Conservation (phyloP, 2,797 vertebrate species). For the Anolis apletophallus region DNA sequence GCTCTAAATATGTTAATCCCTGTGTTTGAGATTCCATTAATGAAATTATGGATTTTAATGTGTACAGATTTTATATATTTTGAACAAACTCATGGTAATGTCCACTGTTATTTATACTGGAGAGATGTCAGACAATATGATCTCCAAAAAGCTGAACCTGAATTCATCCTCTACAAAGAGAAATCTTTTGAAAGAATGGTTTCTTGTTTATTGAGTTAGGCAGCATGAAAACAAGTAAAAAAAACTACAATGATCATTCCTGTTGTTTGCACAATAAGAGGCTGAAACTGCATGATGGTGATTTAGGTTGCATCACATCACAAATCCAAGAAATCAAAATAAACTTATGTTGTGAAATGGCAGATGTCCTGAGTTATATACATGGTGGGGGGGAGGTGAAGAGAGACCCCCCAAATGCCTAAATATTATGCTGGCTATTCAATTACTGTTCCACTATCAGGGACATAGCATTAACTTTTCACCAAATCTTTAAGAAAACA, state of each 20-base stretch:
- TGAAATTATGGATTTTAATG: constrained; percentile 8
- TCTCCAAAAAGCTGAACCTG: not conserved
- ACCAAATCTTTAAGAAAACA: not conserved
- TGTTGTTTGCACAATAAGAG: not conserved
- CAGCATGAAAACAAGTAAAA: not conserved
- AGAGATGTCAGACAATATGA: not conserved
- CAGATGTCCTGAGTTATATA: not conserved
- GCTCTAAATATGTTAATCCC: constrained; percentile 16
- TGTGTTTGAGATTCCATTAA: constrained; percentile 11
- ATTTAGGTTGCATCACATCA: constrained; percentile 3
- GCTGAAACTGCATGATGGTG: not conserved
- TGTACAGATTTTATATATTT: constrained; percentile 5
- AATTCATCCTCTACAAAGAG: not conserved
- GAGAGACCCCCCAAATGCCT: not conserved
- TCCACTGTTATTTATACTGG: constrained; percentile 2
- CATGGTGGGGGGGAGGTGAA: not conserved
- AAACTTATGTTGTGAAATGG: constrained; percentile 6
- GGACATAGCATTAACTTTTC: not conserved
- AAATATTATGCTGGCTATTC: not conserved
- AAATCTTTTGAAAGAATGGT: not conserved
- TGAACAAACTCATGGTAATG: not conserved
- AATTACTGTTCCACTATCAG: not conserved
- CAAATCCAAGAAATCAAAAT: not conserved
- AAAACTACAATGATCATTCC: not conserved
- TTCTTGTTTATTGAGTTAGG: not conserved